phyloP scores from a whole-genome alignment of 2,888 invertebrate species.

The Erebia ligea region DNA sequence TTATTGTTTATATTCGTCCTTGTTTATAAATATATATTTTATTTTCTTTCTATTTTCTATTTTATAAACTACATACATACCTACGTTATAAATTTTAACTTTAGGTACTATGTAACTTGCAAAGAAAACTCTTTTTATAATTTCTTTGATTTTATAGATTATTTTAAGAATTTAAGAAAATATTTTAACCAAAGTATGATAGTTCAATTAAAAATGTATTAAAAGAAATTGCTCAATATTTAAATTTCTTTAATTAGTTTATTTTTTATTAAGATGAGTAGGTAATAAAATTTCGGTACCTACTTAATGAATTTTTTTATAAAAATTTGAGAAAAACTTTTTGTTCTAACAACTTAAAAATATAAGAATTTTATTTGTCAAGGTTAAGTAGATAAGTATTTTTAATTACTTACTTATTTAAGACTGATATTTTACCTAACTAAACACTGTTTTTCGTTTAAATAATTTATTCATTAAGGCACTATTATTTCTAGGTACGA shows the following conservation, averaged over 20 bases:
- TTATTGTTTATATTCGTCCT: too few species aligned
- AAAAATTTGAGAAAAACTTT: background rate
- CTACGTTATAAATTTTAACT: too few species aligned
- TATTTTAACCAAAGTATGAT: background rate
- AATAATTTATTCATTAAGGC: conserved; percentile 9
- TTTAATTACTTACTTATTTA: conserved; percentile 16
- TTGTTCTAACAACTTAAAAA: background rate
- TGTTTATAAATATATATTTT: background rate
- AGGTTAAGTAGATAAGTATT: conserved; percentile 5
- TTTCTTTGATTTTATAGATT: background rate
- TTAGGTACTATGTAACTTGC: background rate
- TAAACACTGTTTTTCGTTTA: background rate
- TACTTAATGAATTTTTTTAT: conserved; percentile 1
- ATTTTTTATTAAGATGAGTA: background rate
- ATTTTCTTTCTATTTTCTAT: background rate
- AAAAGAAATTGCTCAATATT: conserved; percentile 17
- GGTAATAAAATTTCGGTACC: background rate
- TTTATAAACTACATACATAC: background rate
- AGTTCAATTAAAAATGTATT: conserved; percentile 1
- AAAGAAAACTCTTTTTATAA: background rate
- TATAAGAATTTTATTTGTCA: conserved; percentile 10
- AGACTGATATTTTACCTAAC: conserved; percentile 24
- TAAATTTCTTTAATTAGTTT: conserved; percentile 9
- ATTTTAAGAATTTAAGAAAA: background rate
- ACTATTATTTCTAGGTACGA: background rate